Percentiles rank a stretch among this genome's conserved stretches.
Conservation (phyloP, 1,140 invertebrate species). For the Orchesella cincta region DNA sequence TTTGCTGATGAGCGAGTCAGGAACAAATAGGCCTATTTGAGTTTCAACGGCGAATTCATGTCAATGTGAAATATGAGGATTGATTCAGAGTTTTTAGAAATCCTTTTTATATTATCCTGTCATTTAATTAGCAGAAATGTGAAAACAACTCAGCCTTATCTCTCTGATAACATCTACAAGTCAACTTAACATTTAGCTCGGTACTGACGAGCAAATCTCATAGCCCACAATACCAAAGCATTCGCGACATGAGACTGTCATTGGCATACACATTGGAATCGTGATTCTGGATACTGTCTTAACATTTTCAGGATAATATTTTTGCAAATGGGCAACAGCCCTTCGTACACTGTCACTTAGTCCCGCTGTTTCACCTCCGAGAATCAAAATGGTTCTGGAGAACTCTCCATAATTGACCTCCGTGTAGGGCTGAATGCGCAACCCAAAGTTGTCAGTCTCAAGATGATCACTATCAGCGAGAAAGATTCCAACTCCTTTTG, state of each 20-base stretch:
- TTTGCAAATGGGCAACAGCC: neutral
- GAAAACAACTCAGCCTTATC: no score
- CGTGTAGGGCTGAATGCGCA: slow-evolving; percentile 68
- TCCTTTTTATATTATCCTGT: no score
- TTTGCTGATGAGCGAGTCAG: no score
- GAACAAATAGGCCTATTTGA: no score
- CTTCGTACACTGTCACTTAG: slow-evolving; percentile 62
- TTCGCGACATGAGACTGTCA: slow-evolving; percentile 81
- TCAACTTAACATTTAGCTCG: no score
- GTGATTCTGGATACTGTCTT: slow-evolving; percentile 60
- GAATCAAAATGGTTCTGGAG: slow-evolving; percentile 66
- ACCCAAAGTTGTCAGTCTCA: neutral
- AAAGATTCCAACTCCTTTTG: slow-evolving; percentile 37
- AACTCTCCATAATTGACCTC: slow-evolving; percentile 61
- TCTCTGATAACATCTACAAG: no score
- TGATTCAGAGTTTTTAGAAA: no score
- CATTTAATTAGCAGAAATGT: no score
- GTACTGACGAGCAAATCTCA: no score
- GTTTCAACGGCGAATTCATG: no score
- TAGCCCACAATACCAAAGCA: slow-evolving; percentile 80
- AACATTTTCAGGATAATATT: neutral
- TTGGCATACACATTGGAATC: slow-evolving; percentile 73
- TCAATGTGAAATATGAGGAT: no score
- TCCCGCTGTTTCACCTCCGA: slow-evolving; percentile 87
- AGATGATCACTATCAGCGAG: slow-evolving; percentile 37